A percentile compares a stretch with the other conserved stretches of the same genome.
phyloP scores from a whole-genome alignment of 1,140 invertebrate genomes.

The Drosophila pseudoobscura region DNA sequence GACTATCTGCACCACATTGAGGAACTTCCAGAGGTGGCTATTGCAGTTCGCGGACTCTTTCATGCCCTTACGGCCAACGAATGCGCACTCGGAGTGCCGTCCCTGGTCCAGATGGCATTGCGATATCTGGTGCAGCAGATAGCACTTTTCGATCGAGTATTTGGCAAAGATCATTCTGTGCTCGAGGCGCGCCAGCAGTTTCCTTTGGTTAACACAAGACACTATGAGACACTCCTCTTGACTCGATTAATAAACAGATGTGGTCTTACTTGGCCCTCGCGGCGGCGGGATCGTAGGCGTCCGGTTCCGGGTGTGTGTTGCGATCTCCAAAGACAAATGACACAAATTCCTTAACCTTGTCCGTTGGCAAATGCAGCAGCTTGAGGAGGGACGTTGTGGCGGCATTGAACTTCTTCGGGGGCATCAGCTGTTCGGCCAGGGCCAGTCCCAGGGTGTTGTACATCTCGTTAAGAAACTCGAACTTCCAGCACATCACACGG shows the following conservation, averaged over 20 bases:
- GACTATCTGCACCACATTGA: conserved; percentile 59
- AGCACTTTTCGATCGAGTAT: conserved; percentile 75
- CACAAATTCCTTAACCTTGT: conserved; percentile 56
- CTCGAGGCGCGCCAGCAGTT: conserved; percentile 45
- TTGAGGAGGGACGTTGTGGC: conserved; percentile 7
- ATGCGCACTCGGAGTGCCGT: conserved; percentile 71
- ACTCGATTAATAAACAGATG: too few species aligned
- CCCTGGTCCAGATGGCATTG: conserved; percentile 50
- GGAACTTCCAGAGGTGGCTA: conserved; percentile 63
- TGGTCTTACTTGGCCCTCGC: conserved; percentile 27
- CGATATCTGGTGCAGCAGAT: conserved; percentile 64
- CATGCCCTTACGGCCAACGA: conserved; percentile 51
- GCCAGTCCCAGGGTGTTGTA: conserved; percentile 73
- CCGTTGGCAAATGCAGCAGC: conserved; percentile 49
- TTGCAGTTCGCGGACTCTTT: conserved; percentile 61
- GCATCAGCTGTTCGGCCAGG: conserved; percentile 50
- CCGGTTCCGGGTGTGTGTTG: conserved; percentile 55
- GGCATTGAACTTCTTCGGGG: conserved; percentile 21
- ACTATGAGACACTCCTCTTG: too few species aligned
- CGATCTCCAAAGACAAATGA: conserved; percentile 71
- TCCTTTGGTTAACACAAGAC: conserved; percentile 5
- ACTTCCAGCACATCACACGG: conserved; percentile 82
- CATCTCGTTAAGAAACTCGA: conserved; percentile 75
- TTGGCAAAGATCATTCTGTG: conserved; percentile 65
- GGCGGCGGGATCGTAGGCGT: conserved; percentile 36